Base-by-base conservation (phyloP, 1,140 invertebrate species). In the Limonius californicus region DNA sequence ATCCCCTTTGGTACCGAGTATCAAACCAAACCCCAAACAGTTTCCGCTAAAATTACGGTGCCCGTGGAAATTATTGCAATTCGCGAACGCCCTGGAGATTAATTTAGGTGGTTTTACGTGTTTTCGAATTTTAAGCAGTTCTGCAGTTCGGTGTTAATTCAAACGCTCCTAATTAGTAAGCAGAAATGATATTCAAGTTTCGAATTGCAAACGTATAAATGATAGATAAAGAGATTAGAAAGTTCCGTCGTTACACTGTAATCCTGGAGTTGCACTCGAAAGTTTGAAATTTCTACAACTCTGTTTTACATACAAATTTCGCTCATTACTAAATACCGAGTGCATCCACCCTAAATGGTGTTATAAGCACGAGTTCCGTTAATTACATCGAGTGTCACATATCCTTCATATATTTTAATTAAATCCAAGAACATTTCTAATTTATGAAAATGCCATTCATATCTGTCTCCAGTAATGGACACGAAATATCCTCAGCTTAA, bases 281-380 rank as follows among this genome's bases (percentile, higher is more conserved):
- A 56, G 14, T 56, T 56, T 21, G 14, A 2, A 56, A 56, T 56
- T 27, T 32, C 27, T 27, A 4, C 27, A 30, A 56, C 27, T 27
- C n/a, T 30, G 23, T 56, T 56, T 56, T 56, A 56, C 54, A 56
- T 56, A 56, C 54, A 56, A 56, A 56, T 56, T 21, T 56, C 19
- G 8, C 54, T 56, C 18, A 56, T 56, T 56, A 56, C 23, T 20
- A 20, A 54, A 54, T 54, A 23, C 12, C 20, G 16, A 20, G 21
- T 54, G 21, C 50, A 23, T 20, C 27, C 30, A 14, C 27, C 27
- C 27, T 30, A 15, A 32, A 15, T 56, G 54, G 11, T 23, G 18
- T 27, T 4, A 6, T 23, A 23, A 27, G 53, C 12, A 27, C 32
- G 32, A 8, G 42, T 45, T 45, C 42, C n/a, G n/a, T 23, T 23